A percentile compares a stretch with the other conserved stretches of the same genome.
These are phyloP conservation scores for Gymnocheta viridis DNA, from an alignment of 2,888 invertebrate species.

Conservation along the genomic window DNA sequence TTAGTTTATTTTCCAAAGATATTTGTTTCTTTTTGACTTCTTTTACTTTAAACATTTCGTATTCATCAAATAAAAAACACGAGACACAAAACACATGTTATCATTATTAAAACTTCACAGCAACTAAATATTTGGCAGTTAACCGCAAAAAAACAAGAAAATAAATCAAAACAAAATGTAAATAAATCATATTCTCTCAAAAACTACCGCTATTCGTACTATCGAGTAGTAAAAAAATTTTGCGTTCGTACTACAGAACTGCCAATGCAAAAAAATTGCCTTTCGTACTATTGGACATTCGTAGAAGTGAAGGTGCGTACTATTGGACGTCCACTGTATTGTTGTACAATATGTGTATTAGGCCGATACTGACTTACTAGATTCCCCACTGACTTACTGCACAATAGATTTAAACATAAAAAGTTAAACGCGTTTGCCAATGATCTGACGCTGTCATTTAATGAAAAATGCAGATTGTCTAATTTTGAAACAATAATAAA, in stretches of 20 bases:
- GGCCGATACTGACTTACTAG: too few relatives aligned
- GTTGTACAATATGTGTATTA: too few relatives aligned
- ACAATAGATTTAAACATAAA: too few relatives aligned
- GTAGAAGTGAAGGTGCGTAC: background rate
- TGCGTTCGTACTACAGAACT: background rate
- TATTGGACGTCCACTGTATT: background rate
- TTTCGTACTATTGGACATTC: conserved; percentile 6
- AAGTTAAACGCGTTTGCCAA: too few relatives aligned
- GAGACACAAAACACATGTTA: background rate
- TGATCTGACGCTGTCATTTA: too few relatives aligned
- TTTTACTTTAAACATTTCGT: conserved; percentile 1
- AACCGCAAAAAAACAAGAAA: background rate
- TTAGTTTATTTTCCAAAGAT: conserved; percentile 22
- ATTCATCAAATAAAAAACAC: background rate
- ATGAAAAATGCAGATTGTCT: too few relatives aligned
- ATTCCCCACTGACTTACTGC: too few relatives aligned
- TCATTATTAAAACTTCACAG: background rate
- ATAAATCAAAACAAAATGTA: background rate
- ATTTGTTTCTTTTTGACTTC: background rate
- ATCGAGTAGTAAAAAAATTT: background rate
- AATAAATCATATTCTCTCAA: too few relatives aligned
- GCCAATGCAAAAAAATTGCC: background rate
- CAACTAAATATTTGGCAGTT: background rate
- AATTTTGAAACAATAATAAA: too few relatives aligned
- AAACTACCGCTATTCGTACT: background rate